Base-by-base conservation (phyloP, 1,140 invertebrate genomes). In the Scaptomyza montana region DNA sequence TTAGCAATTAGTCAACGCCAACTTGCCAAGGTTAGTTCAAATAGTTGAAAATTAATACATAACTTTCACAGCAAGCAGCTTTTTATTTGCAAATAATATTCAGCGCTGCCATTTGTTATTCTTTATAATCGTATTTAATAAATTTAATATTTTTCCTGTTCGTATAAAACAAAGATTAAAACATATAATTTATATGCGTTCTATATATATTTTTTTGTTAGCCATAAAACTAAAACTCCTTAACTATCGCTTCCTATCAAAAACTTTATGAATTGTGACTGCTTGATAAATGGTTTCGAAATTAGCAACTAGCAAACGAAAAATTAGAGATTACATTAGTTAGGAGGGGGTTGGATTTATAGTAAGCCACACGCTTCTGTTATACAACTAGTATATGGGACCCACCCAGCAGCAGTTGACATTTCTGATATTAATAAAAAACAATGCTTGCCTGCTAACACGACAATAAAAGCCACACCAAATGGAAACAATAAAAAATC, bases 381-480 rank as follows among this genome's bases (percentile, higher is more conserved):
- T 33, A 33, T 33, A 33, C 30, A 2, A 36, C 21, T 25, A 25
- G 3, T 28, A 13, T 28, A 25, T 21, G 39, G 25, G 46, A 46
- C 62, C 53, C 53, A 69, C 56, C 57, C 56, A 66, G 61, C 12
- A 3, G 36, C 28, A 46, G 56, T 70, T 78, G 76, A 78, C 80
- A 80, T 84, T 77, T 78, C 55, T 73, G 53, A 56, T 77, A 36
- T 36, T 36, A 77, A 84, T 74, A 77, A 67, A 67, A 72, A 25
- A 33, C 5, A 33, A 54, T 72, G 21, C 49, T 66, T 19, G 69
- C 63, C 68, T 65, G 47, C 60, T 66, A 78, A 64, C 81, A 86
- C 78, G 82, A 66, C 63, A 71, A 81, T 81, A 81, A 86, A 86
- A 81, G 66, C 81, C 77, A 80, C 78, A 73, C 77, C 64, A 78